Base-by-base conservation (phyloP, 2,797 vertebrate genomes). In the Sebastes elongatus region DNA sequence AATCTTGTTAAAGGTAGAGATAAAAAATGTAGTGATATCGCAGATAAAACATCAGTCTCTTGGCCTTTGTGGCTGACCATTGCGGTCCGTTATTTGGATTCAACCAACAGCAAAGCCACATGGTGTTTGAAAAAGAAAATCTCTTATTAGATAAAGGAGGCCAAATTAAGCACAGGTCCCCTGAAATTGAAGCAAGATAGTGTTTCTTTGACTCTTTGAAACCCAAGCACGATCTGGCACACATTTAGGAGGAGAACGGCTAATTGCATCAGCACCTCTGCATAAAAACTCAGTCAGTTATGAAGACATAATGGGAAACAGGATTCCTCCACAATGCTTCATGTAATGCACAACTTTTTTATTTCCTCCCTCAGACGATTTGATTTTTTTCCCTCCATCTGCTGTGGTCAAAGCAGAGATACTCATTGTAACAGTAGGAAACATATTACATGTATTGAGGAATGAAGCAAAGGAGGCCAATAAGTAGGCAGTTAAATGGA, bases 241-340 rank as follows among this genome's bases (percentile, higher is more conserved):
- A 90, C 82, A 81, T 89, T 67, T 86, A 83, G 90, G 74, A 86
- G 80, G 79, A 79, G 88, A 35, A 63, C 28, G 56, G 80, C 86
- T 94, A 95, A 95, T 94, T 94, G 86, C 91, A 93, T 94, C 93
- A 94, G 89, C 92, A 95, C 93, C 94, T 94, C 88, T 86, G 86
- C 82, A 86, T 90, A 86, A 88, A 94, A 92, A 93, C 75, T 80
- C 90, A 92, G 87, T 90, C 74, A 71, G 82, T 94, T 95, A 90
- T 91, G 87, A 92, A 92, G 88, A 84, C 88, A 57, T 94, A 94
- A 95, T 94, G 76, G 86, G 88, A 94, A 94, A 88, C 94, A 94
- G 94, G 78, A 89, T 86, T 92, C 71, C 76, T 85, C 69, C 4
- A 60, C 80, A 70, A 82, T 78, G 92, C 91, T 93, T 89, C 81